These are phyloP conservation scores for Pituophis catenifer DNA, from an alignment of 2,113 vertebrate species.

Conservation along the genomic window DNA sequence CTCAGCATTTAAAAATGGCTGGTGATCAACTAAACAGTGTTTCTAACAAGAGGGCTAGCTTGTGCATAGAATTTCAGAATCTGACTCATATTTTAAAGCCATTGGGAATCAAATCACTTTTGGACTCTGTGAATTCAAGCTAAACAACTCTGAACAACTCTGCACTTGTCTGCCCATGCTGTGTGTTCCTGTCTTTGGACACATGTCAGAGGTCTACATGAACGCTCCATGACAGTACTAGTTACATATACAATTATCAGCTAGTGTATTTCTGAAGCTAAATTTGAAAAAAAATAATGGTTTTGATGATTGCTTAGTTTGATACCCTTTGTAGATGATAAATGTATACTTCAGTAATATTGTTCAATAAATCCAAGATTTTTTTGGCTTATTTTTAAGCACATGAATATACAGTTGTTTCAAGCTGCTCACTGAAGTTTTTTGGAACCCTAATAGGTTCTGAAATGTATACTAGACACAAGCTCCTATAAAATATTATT, in stretches of 20 bases:
- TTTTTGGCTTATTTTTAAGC: neutral
- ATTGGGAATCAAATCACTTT: conserved; percentile 44
- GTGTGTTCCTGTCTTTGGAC: neutral
- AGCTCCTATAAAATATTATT: neutral
- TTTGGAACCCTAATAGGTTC: neutral
- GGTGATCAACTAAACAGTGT: conserved; percentile 34
- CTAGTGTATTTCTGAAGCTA: neutral
- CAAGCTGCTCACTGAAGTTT: neutral
- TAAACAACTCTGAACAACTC: neutral
- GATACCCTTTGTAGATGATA: neutral
- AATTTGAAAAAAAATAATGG: neutral
- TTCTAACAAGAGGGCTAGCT: conserved; percentile 36
- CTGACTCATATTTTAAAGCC: conserved; percentile 40
- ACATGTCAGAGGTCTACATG: neutral
- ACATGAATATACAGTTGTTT: neutral
- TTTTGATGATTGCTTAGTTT: conserved; percentile 4
- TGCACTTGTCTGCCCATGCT: neutral
- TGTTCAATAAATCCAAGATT: neutral
- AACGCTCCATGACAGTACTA: neutral
- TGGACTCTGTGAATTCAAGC: conserved; percentile 25
- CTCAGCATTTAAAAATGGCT: conserved; percentile 37
- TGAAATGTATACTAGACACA: neutral
- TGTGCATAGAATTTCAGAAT: conserved; percentile 36
- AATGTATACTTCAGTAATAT: neutral
- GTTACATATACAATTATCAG: neutral